phyloP scores from a whole-genome alignment of 2,888 invertebrate genomes.

The Synergus gifuensis region DNA sequence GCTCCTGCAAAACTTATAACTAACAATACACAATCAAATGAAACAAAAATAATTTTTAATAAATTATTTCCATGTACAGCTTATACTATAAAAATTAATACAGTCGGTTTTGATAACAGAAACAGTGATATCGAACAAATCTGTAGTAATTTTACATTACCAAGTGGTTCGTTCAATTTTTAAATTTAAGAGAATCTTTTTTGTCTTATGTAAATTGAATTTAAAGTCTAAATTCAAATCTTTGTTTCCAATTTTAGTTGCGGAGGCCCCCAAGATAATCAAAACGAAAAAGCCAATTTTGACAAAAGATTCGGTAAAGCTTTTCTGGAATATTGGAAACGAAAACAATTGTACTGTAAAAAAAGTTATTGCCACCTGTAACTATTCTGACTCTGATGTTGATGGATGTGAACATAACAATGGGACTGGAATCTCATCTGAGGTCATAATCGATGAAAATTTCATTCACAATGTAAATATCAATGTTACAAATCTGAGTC shows the following conservation, averaged over 20 bases:
- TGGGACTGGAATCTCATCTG: conserved; percentile 41
- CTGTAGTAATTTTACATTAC: conserved; percentile 43
- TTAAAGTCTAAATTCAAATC: not conserved
- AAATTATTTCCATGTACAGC: conserved; percentile 62
- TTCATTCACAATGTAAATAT: conserved; percentile 44
- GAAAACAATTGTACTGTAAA: conserved; percentile 63
- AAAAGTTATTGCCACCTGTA: conserved; percentile 59
- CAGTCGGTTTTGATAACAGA: conserved; percentile 56
- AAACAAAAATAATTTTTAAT: conserved; percentile 55
- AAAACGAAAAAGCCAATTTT: not conserved
- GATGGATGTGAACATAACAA: conserved; percentile 58
- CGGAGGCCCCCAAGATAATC: not conserved
- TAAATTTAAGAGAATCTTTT: not conserved
- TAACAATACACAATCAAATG: conserved; percentile 30
- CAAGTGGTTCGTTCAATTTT: conserved; percentile 47
- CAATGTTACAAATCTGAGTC: conserved; percentile 61
- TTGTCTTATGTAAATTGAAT: no score
- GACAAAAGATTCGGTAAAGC: conserved; percentile 52
- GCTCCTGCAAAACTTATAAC: conserved; percentile 11
- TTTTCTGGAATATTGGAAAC: conserved; percentile 63
- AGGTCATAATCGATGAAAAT: conserved; percentile 32
- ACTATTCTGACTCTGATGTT: conserved; percentile 57
- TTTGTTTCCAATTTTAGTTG: not conserved
- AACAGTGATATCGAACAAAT: conserved; percentile 51
- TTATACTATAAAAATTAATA: conserved; percentile 60